Base-by-base conservation (phyloP, 2,113 vertebrate genomes). In the Paramisgurnus dabryanus region DNA sequence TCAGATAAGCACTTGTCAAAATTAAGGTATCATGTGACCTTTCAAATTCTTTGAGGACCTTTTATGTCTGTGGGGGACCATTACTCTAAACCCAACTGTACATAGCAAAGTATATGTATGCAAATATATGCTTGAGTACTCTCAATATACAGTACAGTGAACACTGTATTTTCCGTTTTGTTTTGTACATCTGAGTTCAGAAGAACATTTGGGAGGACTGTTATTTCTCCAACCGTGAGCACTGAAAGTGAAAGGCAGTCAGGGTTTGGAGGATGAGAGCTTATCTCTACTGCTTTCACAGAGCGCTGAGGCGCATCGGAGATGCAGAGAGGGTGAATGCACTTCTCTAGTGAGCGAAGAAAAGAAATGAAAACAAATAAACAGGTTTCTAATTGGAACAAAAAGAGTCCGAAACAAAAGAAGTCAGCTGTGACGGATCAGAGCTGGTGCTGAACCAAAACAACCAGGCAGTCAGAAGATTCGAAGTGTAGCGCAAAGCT, bases 331-430 rank as follows among this genome's bases (percentile, higher is more conserved):
- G 66, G 85, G 78, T 68, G 77, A 87, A 86, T 85, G 84, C 34
- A 73, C 85, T 84, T 87, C 80, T 85, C 77, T 78, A 80, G 87
- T 70, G 82, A 88, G 78, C 81, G 58, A 34, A 81, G 73, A 40
- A 50, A 7, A 73, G 75, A 79, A 81, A 80, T 72, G 64, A 72
- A 82, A 86, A 78, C 49, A 64, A 81, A 40, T 69, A 64, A 73
- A 80, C 84, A 53, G 79, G 72, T 83, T 82, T 85, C 79, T 92
- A 90, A 91, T 90, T 85, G 83, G 82, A 89, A 89, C 90, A 90
- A 90, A 91, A 90, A 84, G 80, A 88, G 84, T 83, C 81, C 84
- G 83, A 90, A 89, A 91, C 91, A 89, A 90, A 77, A 50, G 79
- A 80, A 85, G 84, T 86, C 84, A 88, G 86, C 86, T 82, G 86